Base-by-base conservation (phyloP, 2,797 vertebrate species). In the Echiichthys vipera region DNA sequence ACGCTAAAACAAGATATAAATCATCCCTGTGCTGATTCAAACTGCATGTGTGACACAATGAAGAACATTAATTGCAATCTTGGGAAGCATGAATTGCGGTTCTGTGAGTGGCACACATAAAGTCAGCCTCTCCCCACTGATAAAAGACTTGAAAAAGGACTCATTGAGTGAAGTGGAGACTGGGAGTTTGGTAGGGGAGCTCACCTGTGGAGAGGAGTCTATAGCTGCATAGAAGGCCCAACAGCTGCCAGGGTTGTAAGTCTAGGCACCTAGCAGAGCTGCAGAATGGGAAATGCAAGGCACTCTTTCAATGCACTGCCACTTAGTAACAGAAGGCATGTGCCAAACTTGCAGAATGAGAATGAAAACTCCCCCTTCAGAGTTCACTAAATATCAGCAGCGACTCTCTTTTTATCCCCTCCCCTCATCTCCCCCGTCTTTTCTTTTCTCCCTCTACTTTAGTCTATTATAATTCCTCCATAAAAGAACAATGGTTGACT, bases 291-390 rank as follows among this genome's bases (percentile, higher is more conserved):
- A 91, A 93, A 93, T 92, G 91, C 87, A 88, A 88, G 90, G 89
- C 91, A 65, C 92, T 92, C 91, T 93, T 94, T 96, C 92, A 95
- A 87, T 92, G 92, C 90, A 88, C 89, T 91, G 93, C 95, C 95
- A 94, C 95, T 95, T 93, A 95, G 95, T 95, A 95, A 95, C 95
- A 95, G 95, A 95, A 95, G 95, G 94, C 95, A 93, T 95, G 95
- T 95, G 95, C 95, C 95, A 95, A 95, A 94, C 93, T 93, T 89
- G 91, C 90, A 85, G 93, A 93, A 93, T 87, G 86, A 94, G 93
- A 93, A 94, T 94, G 91, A 94, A 94, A 93, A 94, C 92, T 92
- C 90, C 88, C 91, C 90, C 92, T 93, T 92, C 57, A 55, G 88
- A 92, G 90, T 93, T 87, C 92, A 91, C 90, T 93, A 93, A 86